A percentile compares a stretch with the other conserved stretches of the same genome.
Evolutionary conservation across 2,797 vertebrate genomes (phyloP).

Genomic region (Eulemur albifrons): DNA sequence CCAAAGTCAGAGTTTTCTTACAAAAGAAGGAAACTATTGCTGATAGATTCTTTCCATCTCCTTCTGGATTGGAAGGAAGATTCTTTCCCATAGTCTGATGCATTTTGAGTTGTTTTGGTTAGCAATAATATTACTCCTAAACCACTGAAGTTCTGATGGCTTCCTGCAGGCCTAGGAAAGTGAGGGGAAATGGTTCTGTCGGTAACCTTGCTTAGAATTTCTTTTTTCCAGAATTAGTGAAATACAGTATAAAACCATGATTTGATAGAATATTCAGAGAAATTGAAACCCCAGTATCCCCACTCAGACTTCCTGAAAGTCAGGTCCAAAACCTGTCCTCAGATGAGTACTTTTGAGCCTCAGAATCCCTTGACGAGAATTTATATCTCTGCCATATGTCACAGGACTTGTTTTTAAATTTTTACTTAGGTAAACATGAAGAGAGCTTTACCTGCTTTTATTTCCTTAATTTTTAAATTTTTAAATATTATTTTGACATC

Average conservation of each 20-base stretch:
- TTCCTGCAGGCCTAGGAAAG: neutral
- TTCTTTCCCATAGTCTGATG: neutral
- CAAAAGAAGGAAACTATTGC: neutral
- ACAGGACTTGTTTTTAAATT: neutral
- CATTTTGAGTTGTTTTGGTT: neutral
- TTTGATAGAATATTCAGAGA: neutral
- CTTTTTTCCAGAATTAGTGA: neutral
- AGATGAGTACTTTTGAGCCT: neutral
- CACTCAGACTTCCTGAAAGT: neutral
- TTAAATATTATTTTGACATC: neutral
- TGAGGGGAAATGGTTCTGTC: neutral
- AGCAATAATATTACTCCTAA: neutral
- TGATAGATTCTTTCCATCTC: neutral
- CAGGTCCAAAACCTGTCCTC: neutral
- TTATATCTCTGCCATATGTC: neutral
- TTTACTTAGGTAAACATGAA: neutral
- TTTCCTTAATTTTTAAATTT: neutral
- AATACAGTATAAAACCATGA: neutral
- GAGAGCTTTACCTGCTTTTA: neutral
- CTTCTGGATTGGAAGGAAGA: neutral
- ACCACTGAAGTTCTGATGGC: neutral
- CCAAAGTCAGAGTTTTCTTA: neutral
- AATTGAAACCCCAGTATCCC: neutral
- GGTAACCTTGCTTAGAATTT: neutral
- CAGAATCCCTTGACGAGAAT: neutral